phyloP scores from a whole-genome alignment of 2,797 vertebrate species.

The Channallabes apus region DNA sequence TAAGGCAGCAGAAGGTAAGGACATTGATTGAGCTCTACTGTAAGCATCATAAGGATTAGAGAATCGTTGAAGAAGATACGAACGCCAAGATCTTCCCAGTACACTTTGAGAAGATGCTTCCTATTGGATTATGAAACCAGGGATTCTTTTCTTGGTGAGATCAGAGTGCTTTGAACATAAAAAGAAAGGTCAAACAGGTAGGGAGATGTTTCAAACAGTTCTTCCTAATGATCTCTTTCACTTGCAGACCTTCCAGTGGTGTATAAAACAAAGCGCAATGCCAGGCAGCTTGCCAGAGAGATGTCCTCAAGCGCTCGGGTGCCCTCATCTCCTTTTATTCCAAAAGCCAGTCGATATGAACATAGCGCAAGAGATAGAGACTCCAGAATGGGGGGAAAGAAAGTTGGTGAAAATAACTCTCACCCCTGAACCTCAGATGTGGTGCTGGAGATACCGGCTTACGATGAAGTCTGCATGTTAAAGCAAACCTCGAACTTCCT shows the following conservation, averaged over 20 bases:
- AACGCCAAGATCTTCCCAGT: neutral
- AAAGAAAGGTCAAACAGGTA: slow-evolving; percentile 44
- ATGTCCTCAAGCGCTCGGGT: slow-evolving; percentile 74
- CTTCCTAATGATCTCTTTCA: slow-evolving; percentile 36
- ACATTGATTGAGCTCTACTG: neutral
- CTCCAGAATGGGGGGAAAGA: slow-evolving; percentile 17
- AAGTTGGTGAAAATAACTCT: slow-evolving; percentile 29
- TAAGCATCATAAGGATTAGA: neutral
- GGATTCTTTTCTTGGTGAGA: neutral
- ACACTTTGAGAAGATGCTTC: neutral
- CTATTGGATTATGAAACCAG: neutral
- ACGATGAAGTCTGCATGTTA: slow-evolving; percentile 16
- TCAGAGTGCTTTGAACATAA: slow-evolving; percentile 15
- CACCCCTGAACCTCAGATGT: slow-evolving; percentile 27
- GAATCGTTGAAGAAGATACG: neutral
- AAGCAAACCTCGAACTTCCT: slow-evolving; percentile 6
- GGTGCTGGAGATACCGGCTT: neutral
- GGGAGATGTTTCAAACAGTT: slow-evolving; percentile 56
- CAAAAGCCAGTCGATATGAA: slow-evolving; percentile 66
- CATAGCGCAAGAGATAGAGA: slow-evolving; percentile 66
- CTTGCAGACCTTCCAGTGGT: slow-evolving; percentile 52
- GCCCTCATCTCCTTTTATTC: slow-evolving; percentile 69
- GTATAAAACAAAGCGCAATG: slow-evolving; percentile 71
- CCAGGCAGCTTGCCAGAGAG: slow-evolving; percentile 78
- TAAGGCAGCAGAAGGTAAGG: slow-evolving; percentile 1